Conservation (phyloP, 2,888 invertebrate species). For the Cephus runcator region DNA sequence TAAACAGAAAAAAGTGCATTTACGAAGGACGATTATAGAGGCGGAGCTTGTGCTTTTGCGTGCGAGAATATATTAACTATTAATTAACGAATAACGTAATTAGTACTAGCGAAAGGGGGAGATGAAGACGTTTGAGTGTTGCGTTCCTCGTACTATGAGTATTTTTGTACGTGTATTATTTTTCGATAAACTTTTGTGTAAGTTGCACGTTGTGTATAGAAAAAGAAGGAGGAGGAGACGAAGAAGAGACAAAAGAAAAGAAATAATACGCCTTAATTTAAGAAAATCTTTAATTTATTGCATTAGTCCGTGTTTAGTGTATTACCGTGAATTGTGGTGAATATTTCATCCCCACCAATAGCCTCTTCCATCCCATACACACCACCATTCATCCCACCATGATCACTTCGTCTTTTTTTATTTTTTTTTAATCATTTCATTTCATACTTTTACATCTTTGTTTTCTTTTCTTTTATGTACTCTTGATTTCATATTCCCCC, state of each 20-base stretch:
- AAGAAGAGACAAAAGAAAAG: neutral
- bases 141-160: conserved; percentile 57
- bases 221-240: conserved; percentile 2
- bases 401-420: neutral
- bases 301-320: conserved; percentile 48
- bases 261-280: neutral
- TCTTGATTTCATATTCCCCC: conserved; percentile 4
- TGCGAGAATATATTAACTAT: neutral
- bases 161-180: conserved; percentile 61
- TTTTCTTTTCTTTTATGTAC: conserved; percentile 11
- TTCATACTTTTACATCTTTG: conserved; percentile 1
- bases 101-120: neutral
- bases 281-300: conserved; percentile 3
- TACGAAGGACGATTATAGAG: neutral
- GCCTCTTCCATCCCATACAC: neutral
- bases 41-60: neutral
- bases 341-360: neutral
- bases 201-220: conserved; percentile 35
- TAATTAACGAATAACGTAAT: neutral
- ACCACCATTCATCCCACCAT: neutral
- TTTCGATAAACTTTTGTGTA: conserved; percentile 47
- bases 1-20: neutral
- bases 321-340: conserved; percentile 21
- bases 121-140: conserved; percentile 38
- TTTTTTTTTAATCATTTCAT: neutral